Conservation (phyloP, 2,888 invertebrate genomes). For the Lasioglossum marginatum region DNA sequence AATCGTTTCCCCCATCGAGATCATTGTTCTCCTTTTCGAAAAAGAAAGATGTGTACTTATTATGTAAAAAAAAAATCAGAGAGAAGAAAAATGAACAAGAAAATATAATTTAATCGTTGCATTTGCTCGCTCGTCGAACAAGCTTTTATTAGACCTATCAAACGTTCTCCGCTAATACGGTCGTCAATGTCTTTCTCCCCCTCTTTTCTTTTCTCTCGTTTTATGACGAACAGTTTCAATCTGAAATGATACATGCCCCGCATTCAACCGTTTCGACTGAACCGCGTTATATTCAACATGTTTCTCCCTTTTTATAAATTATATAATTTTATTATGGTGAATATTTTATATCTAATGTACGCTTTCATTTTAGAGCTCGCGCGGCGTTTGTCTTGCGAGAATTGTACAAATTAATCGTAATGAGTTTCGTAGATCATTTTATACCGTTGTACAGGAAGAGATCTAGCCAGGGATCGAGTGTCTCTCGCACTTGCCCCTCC, state of each 20-base stretch:
- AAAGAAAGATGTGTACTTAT: slow-evolving; percentile 38
- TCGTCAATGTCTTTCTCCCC: neutral
- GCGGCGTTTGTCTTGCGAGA: slow-evolving; percentile 25
- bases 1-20: slow-evolving; percentile 17
- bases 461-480: slow-evolving; percentile 73
- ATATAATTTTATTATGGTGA: slow-evolving; percentile 48
- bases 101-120: slow-evolving; percentile 43
- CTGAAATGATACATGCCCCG: neutral
- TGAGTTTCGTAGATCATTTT: neutral
- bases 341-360: slow-evolving; percentile 36
- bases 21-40: slow-evolving; percentile 17
- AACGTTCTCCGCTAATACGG: neutral
- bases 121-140: slow-evolving; percentile 21
- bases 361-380: slow-evolving; percentile 22
- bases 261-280: neutral
- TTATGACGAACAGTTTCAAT: neutral
- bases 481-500: slow-evolving; percentile 75
- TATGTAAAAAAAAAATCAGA: slow-evolving; percentile 24
- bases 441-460: slow-evolving; percentile 47
- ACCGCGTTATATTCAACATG: neutral
- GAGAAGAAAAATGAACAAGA: slow-evolving; percentile 9
- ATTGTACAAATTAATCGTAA: slow-evolving; percentile 8
- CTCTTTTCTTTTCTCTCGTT: neutral
- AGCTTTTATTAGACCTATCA: slow-evolving; percentile 42
- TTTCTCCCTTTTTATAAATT: slow-evolving; percentile 32